A percentile compares a stretch with the other conserved stretches of the same genome.
Evolutionary conservation across 2,113 vertebrate species (phyloP).

Genomic region (Alexandromys fortis): DNA sequence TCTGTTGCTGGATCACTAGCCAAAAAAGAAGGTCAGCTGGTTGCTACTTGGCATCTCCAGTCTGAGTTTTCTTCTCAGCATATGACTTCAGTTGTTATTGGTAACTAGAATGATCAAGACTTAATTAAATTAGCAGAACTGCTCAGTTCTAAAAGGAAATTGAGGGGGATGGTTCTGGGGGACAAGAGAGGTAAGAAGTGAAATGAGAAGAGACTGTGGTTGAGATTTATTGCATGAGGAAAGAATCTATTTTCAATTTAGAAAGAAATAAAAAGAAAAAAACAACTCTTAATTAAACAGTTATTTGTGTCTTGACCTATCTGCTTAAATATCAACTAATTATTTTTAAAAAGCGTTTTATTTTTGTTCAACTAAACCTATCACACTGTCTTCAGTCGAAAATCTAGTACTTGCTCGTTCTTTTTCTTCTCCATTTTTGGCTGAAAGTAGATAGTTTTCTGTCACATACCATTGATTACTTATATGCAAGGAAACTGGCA

Average conservation of each 20-base stretch:
- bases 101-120: neutral
- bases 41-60: neutral
- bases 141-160: neutral
- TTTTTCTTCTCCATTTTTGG: neutral
- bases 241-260: neutral
- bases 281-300: neutral
- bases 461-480: conserved; percentile 78
- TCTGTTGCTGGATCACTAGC: neutral
- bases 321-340: neutral
- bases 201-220: neutral
- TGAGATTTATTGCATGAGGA: neutral
- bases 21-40: neutral
- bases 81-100: neutral
- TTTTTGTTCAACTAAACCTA: neutral
- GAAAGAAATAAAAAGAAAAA: neutral
- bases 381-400: neutral
- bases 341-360: neutral
- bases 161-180: neutral
- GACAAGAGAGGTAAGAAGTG: rapidly evolving
- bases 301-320: neutral
- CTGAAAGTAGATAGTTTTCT: conserved; percentile 64
- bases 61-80: neutral
- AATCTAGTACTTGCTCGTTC: neutral
- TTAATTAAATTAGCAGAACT: neutral
- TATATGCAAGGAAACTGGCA: conserved; percentile 54